Evolutionary conservation across 1,140 invertebrate species (phyloP), one percentile per base, ranked within the genome.

Genomic region (Lordiphosa stackelbergi): DNA sequence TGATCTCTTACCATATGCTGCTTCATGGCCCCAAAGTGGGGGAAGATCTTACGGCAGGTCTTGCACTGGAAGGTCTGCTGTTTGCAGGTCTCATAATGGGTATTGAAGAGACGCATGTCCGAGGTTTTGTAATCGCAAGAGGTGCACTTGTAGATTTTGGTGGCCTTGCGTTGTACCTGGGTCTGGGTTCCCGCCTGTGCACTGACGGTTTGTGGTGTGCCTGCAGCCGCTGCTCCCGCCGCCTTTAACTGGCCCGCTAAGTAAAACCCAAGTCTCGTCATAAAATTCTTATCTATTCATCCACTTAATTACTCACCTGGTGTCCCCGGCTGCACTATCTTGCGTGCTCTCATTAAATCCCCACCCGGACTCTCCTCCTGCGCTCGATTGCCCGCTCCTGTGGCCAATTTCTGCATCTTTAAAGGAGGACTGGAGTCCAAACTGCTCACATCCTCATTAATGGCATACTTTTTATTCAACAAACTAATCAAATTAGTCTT

Each of bases 91-190:
- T 87, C 87, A 35, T 73, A 88, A 51, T 88, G 87, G 5, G 85
- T 84, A 34, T 88, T 87, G 41, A 88, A 88, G 7, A 86, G 51
- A 40, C 85, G 74, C 77, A 88, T 86, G 60, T 88, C 87, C 2
- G 84, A 85, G 42, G 87, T 88, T 59, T 88, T 88, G 47, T 87
- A 88, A 22, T 88, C 87, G 66, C 87, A 88, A 10, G 86, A 86
- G 5, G 87, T 78, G 62, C 87, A 88, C 68, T 88, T 88, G 47
- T 88, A 88, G 4, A 88, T 87, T 52, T 86, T 88, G 24, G 84
- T 85, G 31, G 85, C 81, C 59, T 81, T 86, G 5, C 79, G 68
- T 34, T 87, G 85, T 2, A 77, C 75, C 7, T 69, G 48, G 1
- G 71, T 85, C 69, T 87, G 81, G 22, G 78, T 84, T 35, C 77